Percentiles rank a stretch among this genome's conserved stretches.
Conservation (phyloP, 2,113 vertebrate species). For the Aegotheles bennettii region DNA sequence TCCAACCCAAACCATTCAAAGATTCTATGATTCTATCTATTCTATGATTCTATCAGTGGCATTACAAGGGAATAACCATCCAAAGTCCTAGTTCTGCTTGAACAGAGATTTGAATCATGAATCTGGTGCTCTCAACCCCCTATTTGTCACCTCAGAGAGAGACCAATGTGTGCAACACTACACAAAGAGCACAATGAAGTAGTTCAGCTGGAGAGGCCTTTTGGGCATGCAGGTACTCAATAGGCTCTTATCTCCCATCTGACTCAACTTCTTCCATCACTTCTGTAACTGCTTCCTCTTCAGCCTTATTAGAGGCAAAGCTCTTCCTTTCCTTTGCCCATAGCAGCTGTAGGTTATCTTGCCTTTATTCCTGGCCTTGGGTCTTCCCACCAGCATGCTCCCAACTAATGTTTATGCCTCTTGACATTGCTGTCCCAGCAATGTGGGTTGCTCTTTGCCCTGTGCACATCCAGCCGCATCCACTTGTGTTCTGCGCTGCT, state of each 20-base stretch:
- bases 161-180: accelerated
- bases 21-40: too few species aligned
- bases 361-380: background rate
- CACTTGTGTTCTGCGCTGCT: background rate
- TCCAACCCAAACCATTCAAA: too few species aligned
- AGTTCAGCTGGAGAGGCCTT: background rate
- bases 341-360: background rate
- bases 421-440: background rate
- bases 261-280: background rate
- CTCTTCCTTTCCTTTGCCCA: background rate
- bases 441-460: background rate
- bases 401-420: background rate
- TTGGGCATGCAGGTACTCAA: background rate
- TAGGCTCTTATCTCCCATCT: background rate
- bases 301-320: background rate
- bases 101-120: background rate
- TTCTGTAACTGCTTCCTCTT: conserved; percentile 2
- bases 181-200: background rate
- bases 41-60: too few species aligned
- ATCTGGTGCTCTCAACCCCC: background rate
- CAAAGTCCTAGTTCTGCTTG: background rate
- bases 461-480: accelerated
- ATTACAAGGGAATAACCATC: background rate
- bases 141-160: background rate
- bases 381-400: background rate